A percentile compares a stretch with the other conserved stretches of the same genome.
Evolutionary conservation across 2,888 invertebrate species (phyloP).

Genomic region (Phaonia tiefii): DNA sequence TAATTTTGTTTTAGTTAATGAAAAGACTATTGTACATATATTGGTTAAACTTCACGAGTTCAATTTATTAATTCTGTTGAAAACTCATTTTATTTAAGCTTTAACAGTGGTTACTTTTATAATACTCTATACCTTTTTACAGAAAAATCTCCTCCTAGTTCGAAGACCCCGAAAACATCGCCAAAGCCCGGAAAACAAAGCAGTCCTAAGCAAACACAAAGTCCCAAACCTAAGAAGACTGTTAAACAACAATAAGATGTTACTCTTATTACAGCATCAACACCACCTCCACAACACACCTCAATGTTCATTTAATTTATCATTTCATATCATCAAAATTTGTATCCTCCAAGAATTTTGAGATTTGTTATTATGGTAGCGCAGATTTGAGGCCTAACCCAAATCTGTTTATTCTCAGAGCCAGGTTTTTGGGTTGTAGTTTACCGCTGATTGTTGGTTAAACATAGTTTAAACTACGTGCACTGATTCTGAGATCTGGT

Average conservation of each 20-base stretch:
- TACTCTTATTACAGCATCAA: conserved; percentile 29
- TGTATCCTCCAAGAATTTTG: conserved; percentile 26
- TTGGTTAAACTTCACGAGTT: no score
- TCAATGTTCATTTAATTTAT: conserved; percentile 37
- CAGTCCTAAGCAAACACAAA: conserved; percentile 85
- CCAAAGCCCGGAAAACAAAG: conserved; percentile 82
- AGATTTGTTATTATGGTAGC: conserved; percentile 50
- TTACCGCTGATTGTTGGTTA: no score
- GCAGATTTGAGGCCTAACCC: conserved; percentile 7
- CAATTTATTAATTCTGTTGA: no score
- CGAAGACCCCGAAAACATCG: conserved; percentile 83
- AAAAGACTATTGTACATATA: no score
- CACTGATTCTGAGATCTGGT: no score
- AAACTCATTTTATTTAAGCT: not conserved
- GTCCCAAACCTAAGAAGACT: conserved; percentile 88
- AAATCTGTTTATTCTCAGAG: no score
- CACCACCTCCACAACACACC: conserved; percentile 34
- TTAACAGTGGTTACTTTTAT: conserved; percentile 64
- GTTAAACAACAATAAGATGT: conserved; percentile 61
- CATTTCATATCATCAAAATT: conserved; percentile 27
- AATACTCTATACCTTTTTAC: no score
- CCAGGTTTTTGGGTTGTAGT: no score
- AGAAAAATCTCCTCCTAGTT: conserved; percentile 86
- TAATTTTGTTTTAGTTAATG: no score
- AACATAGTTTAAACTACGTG: no score